Evolutionary conservation across 2,888 invertebrate species (phyloP), one percentile per base, ranked within the genome.

Genomic region (Hirudinaria manillensis): DNA sequence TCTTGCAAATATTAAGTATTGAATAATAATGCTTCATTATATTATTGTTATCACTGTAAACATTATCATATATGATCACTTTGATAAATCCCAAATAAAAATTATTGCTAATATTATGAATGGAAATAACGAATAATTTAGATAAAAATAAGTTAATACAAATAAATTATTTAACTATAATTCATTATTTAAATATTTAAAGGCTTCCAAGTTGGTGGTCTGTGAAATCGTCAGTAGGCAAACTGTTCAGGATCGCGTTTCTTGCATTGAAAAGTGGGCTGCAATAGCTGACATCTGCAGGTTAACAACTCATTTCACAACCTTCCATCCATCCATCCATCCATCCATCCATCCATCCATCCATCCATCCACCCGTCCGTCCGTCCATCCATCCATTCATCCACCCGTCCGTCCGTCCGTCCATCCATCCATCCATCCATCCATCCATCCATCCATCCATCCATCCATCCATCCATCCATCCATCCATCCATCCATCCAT

Each of bases 231-330:
- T 94, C 76, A 87, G 89, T 29, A 89, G 91, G 51, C 85, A 88
- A 3, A 89, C 88, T 78, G 85, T 90, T 82, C 84, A 88, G 80
- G 89, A 91, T 27, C 89, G 94, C 32, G 91, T 93, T 7, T 89
- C 91, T 0, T 91, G 91, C 0, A 93, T 94, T 80, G 94, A 94
- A 85, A 94, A 94, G 86, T 94, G 94, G 94, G 90, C 92, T 0
- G 93, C 93, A 0, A 93, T 94, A 1, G 94, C 93, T 0, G 93
- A 94, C 83, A 94, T 94, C 79, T 92, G 92, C 61, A 88, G 73
- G 73, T 34, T 61, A 13, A 6, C 10, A 45, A 24, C 55, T 72
- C 32, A 27, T n/a, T 72, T 24, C 45, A 4, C 16, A 16, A 45
- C 3, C 10, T 45, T n/a, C 13, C 45, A 16, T 45, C 45, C 10